Percentiles rank a stretch among this genome's conserved stretches.
phyloP scores from a whole-genome alignment of 1,140 invertebrate species.

The Lepidurus packardi region DNA sequence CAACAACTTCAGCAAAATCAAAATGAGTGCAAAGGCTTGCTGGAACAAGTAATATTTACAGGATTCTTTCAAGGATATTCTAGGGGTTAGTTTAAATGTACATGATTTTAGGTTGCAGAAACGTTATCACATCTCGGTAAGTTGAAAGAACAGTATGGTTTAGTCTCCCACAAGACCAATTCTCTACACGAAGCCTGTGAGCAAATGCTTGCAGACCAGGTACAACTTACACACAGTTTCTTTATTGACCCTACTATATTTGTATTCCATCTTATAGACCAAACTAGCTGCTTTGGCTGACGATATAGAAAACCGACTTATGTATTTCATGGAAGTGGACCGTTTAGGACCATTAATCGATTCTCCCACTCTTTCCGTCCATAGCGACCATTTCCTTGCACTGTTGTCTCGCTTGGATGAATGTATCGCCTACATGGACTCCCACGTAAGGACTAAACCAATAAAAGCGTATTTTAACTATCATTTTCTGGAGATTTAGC shows the following conservation, averaged over 20 bases:
- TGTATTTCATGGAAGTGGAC: constrained; percentile 80
- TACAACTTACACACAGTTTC: constrained; percentile 36
- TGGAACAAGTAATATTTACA: constrained; percentile 50
- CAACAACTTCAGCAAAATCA: constrained; percentile 61
- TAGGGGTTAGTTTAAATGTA: background rate
- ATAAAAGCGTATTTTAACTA: constrained; percentile 28
- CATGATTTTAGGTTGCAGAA: constrained; percentile 56
- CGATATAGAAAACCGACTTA: constrained; percentile 69
- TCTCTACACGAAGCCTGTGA: constrained; percentile 83
- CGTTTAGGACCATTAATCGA: constrained; percentile 69
- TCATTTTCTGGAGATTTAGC: constrained; percentile 45
- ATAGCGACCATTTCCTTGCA: constrained; percentile 72
- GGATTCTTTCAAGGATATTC: constrained; percentile 36
- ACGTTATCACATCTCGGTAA: constrained; percentile 64
- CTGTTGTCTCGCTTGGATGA: constrained; percentile 78
- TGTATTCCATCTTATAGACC: constrained; percentile 48
- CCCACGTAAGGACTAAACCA: constrained; percentile 58
- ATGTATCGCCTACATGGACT: constrained; percentile 76
- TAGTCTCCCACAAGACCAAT: constrained; percentile 84
- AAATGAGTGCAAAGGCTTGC: constrained; percentile 63
- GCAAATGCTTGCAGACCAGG: constrained; percentile 78
- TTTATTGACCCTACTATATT: background rate
- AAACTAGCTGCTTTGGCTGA: constrained; percentile 70
- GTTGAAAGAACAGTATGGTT: constrained; percentile 68
- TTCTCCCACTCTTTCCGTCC: constrained; percentile 70